phyloP scores from a whole-genome alignment of 2,888 invertebrate genomes.

The Eilema depressum region DNA sequence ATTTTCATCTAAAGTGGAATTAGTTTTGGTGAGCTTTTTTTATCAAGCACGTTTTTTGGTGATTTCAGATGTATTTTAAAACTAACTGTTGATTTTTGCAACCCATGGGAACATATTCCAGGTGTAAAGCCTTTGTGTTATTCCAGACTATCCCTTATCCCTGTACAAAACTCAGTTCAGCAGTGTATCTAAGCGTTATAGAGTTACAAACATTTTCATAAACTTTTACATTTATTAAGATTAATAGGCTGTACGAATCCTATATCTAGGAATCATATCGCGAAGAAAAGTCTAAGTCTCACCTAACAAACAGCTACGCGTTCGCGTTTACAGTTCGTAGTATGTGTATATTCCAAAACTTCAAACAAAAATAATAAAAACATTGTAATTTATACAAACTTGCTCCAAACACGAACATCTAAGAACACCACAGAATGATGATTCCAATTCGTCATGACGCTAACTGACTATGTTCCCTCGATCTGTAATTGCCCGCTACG shows the following conservation, averaged over 20 bases:
- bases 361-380: constrained; percentile 15
- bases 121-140: too few species aligned
- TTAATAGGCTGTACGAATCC: too few species aligned
- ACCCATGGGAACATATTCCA: too few species aligned
- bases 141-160: too few species aligned
- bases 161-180: too few species aligned
- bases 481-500: constrained; percentile 60
- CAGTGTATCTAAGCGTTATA: too few species aligned
- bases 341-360: not conserved
- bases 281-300: too few species aligned
- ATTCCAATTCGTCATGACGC: constrained; percentile 74
- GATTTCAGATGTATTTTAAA: not conserved
- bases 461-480: constrained; percentile 64
- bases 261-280: too few species aligned
- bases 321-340: not conserved
- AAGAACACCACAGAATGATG: constrained; percentile 60
- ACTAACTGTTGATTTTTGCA: too few species aligned
- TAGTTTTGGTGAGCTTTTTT: not conserved
- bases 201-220: too few species aligned
- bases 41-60: too few species aligned
- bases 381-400: constrained; percentile 41
- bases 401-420: constrained; percentile 55
- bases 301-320: not conserved
- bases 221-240: too few species aligned
- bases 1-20: not conserved